Evolutionary conservation across 1,140 invertebrate genomes (phyloP), one percentile per base, ranked within the genome.

Genomic region (Tyrophagus putrescentiae): DNA sequence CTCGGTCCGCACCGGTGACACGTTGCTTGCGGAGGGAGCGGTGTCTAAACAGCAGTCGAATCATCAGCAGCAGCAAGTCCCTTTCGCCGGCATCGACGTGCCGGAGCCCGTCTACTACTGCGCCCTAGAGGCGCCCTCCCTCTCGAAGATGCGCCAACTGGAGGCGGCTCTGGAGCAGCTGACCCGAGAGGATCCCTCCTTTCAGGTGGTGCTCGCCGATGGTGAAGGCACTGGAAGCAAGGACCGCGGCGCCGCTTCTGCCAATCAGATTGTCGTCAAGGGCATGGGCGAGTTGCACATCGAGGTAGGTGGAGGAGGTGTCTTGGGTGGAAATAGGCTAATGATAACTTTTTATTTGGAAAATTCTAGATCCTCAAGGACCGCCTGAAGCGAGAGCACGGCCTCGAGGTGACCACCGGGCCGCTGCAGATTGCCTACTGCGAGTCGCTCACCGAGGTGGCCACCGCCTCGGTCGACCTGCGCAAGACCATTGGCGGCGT

Each of bases 231-330:
- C 13, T 21, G 21, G 18, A n/a, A 48, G 18, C 21, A 29, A 21
- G 45, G 23, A 21, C 45, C 18, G 25, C 25, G 4, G 25, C 25
- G 41, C 18, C 25, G 62, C 76, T 13, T 84, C 88, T 50, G 86
- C 84, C 0, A 85, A 84, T 1, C 90, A 97, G 75, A 90, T 83
- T 1, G 80, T 95, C 63, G 44, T 70, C 9, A 62, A 61, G 78
- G 83, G 87, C 18, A 98, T 98, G 93, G 95, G 95, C 6, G 92
- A 98, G 74, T 75, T 98, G 4, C 94, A 99, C 72, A 76, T 98
- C 60, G 92, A 98, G 67, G 60, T 67, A 58, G 6, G 29, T 6
- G 36, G n/a, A n/a, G 16, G 1, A 52, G 16, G 1, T 39, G 27
- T 52, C 32, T 52, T 9, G n/a, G 9, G 13, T 13, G n/a, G 13